These are phyloP conservation scores for Sterna hirundo DNA, from an alignment of 2,113 vertebrate genomes.

Conservation along the genomic window DNA sequence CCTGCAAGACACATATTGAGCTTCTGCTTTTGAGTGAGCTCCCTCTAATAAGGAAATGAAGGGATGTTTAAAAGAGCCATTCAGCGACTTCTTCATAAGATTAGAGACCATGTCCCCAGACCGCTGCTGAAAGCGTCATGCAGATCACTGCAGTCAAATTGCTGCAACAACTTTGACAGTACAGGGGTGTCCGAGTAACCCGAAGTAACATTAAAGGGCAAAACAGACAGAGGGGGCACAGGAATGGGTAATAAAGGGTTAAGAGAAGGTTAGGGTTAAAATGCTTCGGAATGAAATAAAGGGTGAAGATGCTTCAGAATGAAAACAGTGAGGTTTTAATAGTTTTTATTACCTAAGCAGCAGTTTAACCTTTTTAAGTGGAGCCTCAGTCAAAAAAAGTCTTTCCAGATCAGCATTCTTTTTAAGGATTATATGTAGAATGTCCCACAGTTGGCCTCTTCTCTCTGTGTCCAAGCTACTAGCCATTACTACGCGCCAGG, in stretches of 20 bases:
- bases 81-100: slow-evolving; percentile 32
- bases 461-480: neutral
- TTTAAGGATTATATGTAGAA: neutral
- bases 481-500: neutral
- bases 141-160: neutral
- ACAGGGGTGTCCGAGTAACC: neutral
- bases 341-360: neutral
- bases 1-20: slow-evolving; percentile 12
- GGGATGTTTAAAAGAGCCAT: slow-evolving; percentile 22
- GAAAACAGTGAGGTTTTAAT: neutral
- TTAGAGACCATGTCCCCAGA: slow-evolving; percentile 24
- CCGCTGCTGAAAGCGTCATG: neutral
- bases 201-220: neutral
- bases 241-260: neutral
- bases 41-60: slow-evolving; percentile 22
- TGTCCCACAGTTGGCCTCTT: neutral
- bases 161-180: neutral
- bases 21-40: slow-evolving; percentile 25
- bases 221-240: neutral
- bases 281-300: neutral
- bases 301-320: neutral
- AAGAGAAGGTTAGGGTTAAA: neutral
- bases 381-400: neutral
- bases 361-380: neutral
- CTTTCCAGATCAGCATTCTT: neutral